Base-by-base conservation (phyloP, 2,797 vertebrate species). In the Enteromius unitaeniatus region DNA sequence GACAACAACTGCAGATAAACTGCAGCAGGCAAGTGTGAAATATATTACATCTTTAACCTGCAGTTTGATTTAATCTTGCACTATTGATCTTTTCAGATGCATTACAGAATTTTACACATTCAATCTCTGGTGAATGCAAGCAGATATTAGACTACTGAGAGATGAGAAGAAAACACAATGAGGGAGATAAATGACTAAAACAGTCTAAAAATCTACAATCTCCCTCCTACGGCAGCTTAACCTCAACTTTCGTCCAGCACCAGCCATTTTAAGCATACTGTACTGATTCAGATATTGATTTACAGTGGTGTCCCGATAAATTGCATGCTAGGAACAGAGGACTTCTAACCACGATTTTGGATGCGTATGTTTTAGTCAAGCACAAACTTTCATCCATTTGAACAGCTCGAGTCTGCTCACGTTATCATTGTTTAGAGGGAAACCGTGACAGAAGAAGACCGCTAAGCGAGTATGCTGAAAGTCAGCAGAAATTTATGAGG, bases 1-100 rank as follows among this genome's bases (percentile, higher is more conserved):
- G 62, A 78, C 13, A 40, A 31, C 55, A 28, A 72, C 55, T 49
- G 47, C 26, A 51, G 40, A 15, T 6, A 68, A 49, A 51, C 40
- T 55, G 78, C 78, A 65, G 28, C 67, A 79, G 74, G 53, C 51
- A 79, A 62, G 34, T 53, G 49, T 17, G 84, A 74, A 85, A 72
- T 31, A 26, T 42, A 79, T 79, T 60, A 19, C 40, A 51, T 34
- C 45, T 79, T 65, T 79, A 79, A 79, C 28, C 28, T 67, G 26
- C 9, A n/a, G 60, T 67, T 79, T 79, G 77, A 49, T 78, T 34
- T 65, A 79, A 79, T 79, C 77, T 67, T 28, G 62, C 42, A n/a
- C 77, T 67, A 79, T 79, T 51, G 77, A 79, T 79, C 77, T 64
- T 51, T 51, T 49, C 23, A 67, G 77, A 64, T 67, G 62, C 26